phyloP scores from a whole-genome alignment of 2,113 vertebrate species.

The Lepus timidus region DNA sequence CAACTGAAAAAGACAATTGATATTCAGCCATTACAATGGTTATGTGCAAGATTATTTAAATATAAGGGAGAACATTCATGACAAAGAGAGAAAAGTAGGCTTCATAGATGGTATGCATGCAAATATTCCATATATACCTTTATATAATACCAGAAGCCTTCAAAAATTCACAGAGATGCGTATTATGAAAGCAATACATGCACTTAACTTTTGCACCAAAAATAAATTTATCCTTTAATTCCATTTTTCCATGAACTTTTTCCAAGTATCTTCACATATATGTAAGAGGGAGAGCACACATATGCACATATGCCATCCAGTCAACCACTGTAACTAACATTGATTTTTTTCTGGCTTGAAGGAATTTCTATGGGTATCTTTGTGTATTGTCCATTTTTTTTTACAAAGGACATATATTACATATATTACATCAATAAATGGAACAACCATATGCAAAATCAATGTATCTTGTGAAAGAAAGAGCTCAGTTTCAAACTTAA shows the following conservation, averaged over 20 bases:
- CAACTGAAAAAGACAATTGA: not conserved
- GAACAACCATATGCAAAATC: conserved; percentile 6
- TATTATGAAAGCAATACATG: too few relatives aligned
- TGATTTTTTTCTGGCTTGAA: not conserved
- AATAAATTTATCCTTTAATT: too few relatives aligned
- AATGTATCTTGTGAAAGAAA: not conserved
- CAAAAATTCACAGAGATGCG: too few relatives aligned
- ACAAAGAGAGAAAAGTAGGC: conserved; percentile 19
- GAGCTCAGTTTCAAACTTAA: not conserved
- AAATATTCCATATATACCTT: not conserved
- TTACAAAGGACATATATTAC: not conserved
- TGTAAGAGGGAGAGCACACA: not conserved
- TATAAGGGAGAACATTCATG: not conserved
- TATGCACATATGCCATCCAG: not conserved
- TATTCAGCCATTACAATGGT: conserved; percentile 43
- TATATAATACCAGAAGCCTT: too few relatives aligned
- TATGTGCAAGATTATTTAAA: conserved; percentile 21
- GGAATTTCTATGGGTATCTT: not conserved
- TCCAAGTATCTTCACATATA: too few relatives aligned
- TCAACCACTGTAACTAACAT: not conserved
- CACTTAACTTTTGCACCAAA: too few relatives aligned
- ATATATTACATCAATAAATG: not conserved
- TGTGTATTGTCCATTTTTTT: conserved; percentile 52
- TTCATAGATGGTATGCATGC: not conserved
- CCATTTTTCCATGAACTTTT: too few relatives aligned